Conservation (phyloP, 30 jellyfish, hydroid and myxozoan species). For the Sanderia malayensis region DNA sequence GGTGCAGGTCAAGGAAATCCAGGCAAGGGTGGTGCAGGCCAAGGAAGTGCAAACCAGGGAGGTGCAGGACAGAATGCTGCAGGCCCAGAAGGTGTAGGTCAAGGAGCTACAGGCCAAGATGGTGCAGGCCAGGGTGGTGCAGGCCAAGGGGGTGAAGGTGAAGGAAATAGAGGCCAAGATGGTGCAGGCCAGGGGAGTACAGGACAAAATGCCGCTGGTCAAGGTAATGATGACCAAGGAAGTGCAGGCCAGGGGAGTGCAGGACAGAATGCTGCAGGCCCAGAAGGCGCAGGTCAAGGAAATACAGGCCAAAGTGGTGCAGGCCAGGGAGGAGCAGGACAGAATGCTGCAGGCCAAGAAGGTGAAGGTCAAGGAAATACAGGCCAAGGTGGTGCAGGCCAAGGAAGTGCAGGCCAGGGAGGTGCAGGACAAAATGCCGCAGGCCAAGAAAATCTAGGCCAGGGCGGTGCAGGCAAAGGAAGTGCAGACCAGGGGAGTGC, state of each 20-base stretch:
- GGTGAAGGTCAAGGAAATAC: slow-evolving; percentile 6
- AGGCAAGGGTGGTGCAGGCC: slow-evolving; percentile 51
- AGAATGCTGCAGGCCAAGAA: slow-evolving; percentile 10
- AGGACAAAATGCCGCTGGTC: too few species aligned
- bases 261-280: slow-evolving; percentile 14
- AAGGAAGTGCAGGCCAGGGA: neutral
- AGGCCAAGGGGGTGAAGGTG: slow-evolving; percentile 18
- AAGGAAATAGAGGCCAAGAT: too few species aligned
- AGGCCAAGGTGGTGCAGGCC: neutral
- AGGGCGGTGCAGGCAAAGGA: too few species aligned
- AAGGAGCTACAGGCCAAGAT: slow-evolving; percentile 2
- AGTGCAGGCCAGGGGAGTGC: neutral
- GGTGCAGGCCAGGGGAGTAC: neutral
- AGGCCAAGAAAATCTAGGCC: too few species aligned
- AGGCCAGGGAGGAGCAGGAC: slow-evolving; percentile 26
- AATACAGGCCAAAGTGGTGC: slow-evolving; percentile 22
- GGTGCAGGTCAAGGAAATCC: slow-evolving; percentile 28
- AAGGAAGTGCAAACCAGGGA: slow-evolving; percentile 37
- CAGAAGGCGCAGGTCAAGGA: slow-evolving; percentile 38
- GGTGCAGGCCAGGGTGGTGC: slow-evolving; percentile 20
- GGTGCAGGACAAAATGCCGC: too few species aligned
- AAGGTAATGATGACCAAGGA: too few species aligned
- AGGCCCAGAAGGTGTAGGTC: slow-evolving; percentile 46
- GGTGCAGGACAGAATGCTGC: slow-evolving; percentile 17
- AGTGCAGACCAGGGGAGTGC: too few species aligned